phyloP scores from a whole-genome alignment of 2,888 invertebrate species.

The Cistogaster globosa region DNA sequence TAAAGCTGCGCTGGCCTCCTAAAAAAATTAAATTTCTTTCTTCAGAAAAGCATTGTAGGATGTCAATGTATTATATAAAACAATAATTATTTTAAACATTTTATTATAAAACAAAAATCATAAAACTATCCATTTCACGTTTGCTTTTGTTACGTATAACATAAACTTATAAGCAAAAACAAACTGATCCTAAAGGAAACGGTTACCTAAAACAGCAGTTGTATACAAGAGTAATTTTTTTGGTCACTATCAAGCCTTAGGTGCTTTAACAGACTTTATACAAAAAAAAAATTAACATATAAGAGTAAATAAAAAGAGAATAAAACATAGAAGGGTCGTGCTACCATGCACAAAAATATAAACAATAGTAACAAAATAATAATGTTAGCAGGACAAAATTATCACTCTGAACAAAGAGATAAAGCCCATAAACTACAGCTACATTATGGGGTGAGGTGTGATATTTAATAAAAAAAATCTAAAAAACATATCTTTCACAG shows the following conservation, averaged over 20 bases:
- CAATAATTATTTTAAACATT: no score
- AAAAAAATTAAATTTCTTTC: no score
- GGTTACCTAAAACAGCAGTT: slow-evolving; percentile 47
- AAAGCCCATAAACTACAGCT: slow-evolving; percentile 21
- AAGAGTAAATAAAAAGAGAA: not conserved
- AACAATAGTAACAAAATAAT: slow-evolving; percentile 5
- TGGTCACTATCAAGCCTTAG: slow-evolving; percentile 71
- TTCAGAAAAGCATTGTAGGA: no score
- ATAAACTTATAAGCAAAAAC: not conserved
- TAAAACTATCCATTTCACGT: no score
- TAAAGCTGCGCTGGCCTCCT: no score
- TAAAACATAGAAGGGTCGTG: slow-evolving; percentile 11
- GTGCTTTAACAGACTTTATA: slow-evolving; percentile 63
- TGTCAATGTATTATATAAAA: no score
- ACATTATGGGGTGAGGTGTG: not conserved
- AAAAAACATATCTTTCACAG: no score
- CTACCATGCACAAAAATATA: slow-evolving; percentile 16
- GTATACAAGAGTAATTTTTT: slow-evolving; percentile 69
- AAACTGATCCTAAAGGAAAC: not conserved
- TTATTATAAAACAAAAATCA: no score
- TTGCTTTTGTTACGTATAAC: no score
- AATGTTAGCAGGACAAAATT: slow-evolving; percentile 26
- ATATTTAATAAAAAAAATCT: no score
- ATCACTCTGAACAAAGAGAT: slow-evolving; percentile 26
- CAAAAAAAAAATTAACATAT: slow-evolving; percentile 43